Evolutionary conservation across 2,888 invertebrate species (phyloP).

Genomic region (Clepsis dumicolana): DNA sequence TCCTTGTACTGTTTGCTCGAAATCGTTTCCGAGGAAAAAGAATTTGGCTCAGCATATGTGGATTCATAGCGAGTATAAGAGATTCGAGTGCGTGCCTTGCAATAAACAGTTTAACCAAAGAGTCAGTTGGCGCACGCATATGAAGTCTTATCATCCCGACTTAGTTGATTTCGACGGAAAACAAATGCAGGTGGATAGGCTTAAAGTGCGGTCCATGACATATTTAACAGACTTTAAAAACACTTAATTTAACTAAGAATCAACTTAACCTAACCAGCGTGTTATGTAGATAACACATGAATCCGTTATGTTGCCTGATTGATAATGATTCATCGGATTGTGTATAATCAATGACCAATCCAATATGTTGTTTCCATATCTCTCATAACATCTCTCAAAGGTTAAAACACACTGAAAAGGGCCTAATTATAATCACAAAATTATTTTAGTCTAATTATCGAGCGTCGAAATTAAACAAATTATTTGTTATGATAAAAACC

Average conservation of each 20-base stretch:
- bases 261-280: background rate
- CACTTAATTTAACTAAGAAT: conserved; percentile 11
- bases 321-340: too few relatives aligned
- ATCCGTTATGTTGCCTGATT: too few relatives aligned
- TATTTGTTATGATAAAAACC: background rate
- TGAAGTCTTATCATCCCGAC: conserved; percentile 76
- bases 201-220: conserved; percentile 26
- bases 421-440: background rate
- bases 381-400: background rate
- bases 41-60: conserved; percentile 77
- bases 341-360: too few relatives aligned
- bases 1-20: conserved; percentile 80
- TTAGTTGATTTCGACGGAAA: conserved; percentile 28
- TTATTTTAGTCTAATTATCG: background rate
- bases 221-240: conserved; percentile 29
- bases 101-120: conserved; percentile 77
- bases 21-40: conserved; percentile 74
- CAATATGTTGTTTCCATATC: background rate
- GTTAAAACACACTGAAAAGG: background rate
- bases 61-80: conserved; percentile 75
- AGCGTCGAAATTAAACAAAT: background rate
- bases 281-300: too few relatives aligned
- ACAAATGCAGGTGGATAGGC: conserved; percentile 18
- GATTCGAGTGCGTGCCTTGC: conserved; percentile 73
- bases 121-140: conserved; percentile 78